Conservation (phyloP, 2,113 vertebrate species). For the Riparia riparia region DNA sequence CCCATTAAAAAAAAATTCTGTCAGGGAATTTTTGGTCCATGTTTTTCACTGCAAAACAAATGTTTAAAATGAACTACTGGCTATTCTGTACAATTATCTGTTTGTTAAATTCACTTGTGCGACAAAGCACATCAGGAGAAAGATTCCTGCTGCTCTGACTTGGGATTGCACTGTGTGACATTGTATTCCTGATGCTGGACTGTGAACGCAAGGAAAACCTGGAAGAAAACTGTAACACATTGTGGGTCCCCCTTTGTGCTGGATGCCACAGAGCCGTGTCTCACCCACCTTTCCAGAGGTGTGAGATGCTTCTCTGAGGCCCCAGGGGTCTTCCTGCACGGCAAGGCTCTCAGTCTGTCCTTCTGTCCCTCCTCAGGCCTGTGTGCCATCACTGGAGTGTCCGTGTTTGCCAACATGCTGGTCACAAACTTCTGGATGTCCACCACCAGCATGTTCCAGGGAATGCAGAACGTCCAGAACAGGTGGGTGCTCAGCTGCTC, state of each 20-base stretch:
- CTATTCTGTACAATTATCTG: neutral
- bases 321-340: neutral
- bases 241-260: neutral
- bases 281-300: neutral
- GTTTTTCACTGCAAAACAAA: neutral
- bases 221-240: neutral
- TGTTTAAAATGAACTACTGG: neutral
- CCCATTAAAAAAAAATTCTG: neutral
- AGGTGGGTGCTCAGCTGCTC: constrained; percentile 63
- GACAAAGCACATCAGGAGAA: neutral
- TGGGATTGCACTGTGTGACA: neutral
- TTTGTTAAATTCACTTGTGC: neutral
- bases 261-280: neutral
- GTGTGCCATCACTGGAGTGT: constrained; percentile 88
- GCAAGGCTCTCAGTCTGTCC: neutral
- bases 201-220: neutral
- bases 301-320: neutral
- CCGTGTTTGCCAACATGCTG: constrained; percentile 91
- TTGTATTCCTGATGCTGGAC: neutral
- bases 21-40: neutral
- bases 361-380: constrained; percentile 74
- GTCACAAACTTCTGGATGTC: constrained; percentile 91
- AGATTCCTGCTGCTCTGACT: neutral
- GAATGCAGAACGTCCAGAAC: constrained; percentile 76
- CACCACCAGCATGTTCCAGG: constrained; percentile 73